Evolutionary conservation across 1,140 invertebrate genomes (phyloP).

Genomic region (Goniozus legneri): DNA sequence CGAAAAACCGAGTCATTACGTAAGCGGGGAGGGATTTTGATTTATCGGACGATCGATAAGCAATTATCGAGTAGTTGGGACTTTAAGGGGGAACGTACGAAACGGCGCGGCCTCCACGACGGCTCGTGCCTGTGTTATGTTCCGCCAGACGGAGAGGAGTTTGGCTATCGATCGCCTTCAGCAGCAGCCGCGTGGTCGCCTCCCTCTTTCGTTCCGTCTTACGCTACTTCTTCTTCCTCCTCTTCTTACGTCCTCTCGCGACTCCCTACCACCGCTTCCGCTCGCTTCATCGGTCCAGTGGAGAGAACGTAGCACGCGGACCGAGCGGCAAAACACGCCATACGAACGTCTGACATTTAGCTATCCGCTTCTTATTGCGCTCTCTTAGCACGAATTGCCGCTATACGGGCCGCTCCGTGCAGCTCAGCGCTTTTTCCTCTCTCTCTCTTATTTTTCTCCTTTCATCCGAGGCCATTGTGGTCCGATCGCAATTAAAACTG

Average conservation of each 20-base stretch:
- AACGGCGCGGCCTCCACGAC: too few relatives aligned
- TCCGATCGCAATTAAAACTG: too few relatives aligned
- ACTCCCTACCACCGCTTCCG: slow-evolving; percentile 20
- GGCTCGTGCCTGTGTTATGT: slow-evolving; percentile 36
- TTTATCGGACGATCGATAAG: too few relatives aligned
- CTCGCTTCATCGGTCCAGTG: slow-evolving; percentile 19
- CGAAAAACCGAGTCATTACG: too few relatives aligned
- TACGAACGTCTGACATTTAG: slow-evolving; percentile 10
- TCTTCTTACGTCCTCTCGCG: slow-evolving; percentile 20
- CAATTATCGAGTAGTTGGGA: too few relatives aligned
- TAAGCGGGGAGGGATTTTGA: too few relatives aligned
- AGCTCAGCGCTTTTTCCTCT: background rate
- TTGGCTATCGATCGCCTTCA: slow-evolving; percentile 50
- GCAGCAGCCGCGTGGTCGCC: slow-evolving; percentile 37
- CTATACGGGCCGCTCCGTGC: background rate
- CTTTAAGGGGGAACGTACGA: too few relatives aligned
- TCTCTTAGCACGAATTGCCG: slow-evolving; percentile 4
- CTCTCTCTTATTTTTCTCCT: background rate
- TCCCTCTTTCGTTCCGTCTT: slow-evolving; percentile 17
- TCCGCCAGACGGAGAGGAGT: slow-evolving; percentile 43
- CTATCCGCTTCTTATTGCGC: background rate
- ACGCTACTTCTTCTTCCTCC: slow-evolving; percentile 7
- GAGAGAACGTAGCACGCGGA: slow-evolving; percentile 29
- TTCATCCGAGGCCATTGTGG: background rate
- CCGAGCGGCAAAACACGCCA: slow-evolving; percentile 19